Evolutionary conservation across 37 sponge, comb jelly and placozoan genomes (phyloP).

Genomic region (Lycopodina hypogea): DNA sequence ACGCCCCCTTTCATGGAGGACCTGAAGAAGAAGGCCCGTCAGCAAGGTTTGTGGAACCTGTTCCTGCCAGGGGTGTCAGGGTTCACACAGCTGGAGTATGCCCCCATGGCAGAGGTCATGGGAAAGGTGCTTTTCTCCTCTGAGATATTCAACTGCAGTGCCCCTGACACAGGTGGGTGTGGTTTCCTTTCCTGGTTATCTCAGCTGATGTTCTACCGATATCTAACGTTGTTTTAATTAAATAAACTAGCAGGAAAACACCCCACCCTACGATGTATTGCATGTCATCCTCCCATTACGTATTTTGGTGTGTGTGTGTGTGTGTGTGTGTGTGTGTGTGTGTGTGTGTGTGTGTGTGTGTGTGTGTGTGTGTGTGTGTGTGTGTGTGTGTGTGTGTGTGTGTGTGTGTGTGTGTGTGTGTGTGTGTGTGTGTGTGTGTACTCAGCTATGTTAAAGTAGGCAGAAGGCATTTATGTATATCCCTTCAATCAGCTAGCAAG

Average conservation of each 20-base stretch:
- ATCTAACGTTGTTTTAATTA: not conserved
- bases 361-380: too few species aligned
- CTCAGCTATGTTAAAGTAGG: too few species aligned
- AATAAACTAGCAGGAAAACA: too few species aligned
- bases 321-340: too few species aligned
- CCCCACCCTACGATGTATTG: not conserved
- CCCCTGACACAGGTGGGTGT: conserved; percentile 76
- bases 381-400: too few species aligned
- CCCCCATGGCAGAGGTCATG: conserved; percentile 86
- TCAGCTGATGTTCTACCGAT: not conserved
- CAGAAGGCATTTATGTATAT: too few species aligned
- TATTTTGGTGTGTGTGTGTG: too few species aligned
- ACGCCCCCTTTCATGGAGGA: conserved; percentile 72
- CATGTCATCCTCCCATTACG: too few species aligned
- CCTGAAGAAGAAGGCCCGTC: conserved; percentile 76
- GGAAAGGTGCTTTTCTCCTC: conserved; percentile 73
- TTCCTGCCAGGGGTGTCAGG: conserved; percentile 88
- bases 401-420: too few species aligned
- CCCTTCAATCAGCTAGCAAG: too few species aligned
- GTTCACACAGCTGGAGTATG: conserved; percentile 86
- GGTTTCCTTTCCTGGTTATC: not conserved
- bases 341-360: too few species aligned
- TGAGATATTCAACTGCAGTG: conserved; percentile 87
- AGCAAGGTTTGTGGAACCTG: conserved; percentile 88
- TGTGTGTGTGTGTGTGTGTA: too few species aligned